Conservation (phyloP, 1,140 invertebrate genomes). For the Zaprionus taronus region DNA sequence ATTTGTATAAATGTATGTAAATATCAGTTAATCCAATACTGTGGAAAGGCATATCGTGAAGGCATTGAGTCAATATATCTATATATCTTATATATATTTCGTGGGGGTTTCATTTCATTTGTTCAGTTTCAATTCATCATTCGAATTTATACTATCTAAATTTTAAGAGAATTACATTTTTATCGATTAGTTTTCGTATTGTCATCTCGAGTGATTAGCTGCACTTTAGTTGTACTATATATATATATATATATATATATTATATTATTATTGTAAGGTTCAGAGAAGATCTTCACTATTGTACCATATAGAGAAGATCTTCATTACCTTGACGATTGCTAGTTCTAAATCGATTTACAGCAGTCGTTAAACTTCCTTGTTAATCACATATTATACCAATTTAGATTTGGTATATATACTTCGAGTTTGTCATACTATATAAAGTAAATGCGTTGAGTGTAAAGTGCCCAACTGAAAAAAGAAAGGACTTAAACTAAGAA, state of each 20-base stretch:
- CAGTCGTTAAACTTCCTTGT: conserved; percentile 28
- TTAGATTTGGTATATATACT: conserved; percentile 9
- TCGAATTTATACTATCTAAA: neutral
- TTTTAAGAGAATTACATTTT: conserved; percentile 1
- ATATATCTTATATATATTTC: conserved; percentile 5
- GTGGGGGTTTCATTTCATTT: conserved; percentile 4
- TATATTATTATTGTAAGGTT: neutral
- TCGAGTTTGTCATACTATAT: conserved; percentile 1
- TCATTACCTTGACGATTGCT: neutral
- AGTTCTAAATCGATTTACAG: neutral
- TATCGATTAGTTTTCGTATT: conserved; percentile 16
- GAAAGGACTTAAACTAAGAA: neutral
- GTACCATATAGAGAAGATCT: neutral
- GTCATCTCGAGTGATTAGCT: neutral
- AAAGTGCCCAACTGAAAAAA: conserved; percentile 2
- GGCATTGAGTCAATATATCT: conserved; percentile 28
- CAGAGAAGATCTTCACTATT: neutral
- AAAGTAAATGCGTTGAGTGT: conserved; percentile 18
- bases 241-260: neutral
- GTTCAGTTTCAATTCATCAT: conserved; percentile 13
- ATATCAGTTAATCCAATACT: conserved; percentile 38
- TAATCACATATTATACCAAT: conserved; percentile 47
- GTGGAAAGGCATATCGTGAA: conserved; percentile 41
- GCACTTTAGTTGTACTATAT: neutral
- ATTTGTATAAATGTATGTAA: conserved; percentile 27